phyloP scores from a whole-genome alignment of 2,797 vertebrate species.

The Lindbergichthys nudifrons region DNA sequence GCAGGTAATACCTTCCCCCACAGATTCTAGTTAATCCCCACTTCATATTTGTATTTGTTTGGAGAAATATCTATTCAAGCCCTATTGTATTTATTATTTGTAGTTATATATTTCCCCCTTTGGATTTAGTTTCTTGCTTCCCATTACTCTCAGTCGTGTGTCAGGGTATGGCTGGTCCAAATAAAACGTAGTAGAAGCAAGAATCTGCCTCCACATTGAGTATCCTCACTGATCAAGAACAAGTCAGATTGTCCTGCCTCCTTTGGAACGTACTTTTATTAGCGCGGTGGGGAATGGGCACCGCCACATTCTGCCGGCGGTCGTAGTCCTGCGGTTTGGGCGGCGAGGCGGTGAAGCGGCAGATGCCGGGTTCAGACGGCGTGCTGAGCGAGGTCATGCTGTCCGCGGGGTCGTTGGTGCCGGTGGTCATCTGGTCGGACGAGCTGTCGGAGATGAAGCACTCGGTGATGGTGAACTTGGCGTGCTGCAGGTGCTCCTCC shows the following conservation, averaged over 20 bases:
- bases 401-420: conserved; percentile 97
- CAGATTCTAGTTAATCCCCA: not conserved
- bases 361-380: conserved; percentile 97
- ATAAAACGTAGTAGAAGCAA: not conserved
- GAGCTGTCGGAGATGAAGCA: conserved; percentile 99
- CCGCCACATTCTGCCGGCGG: conserved; percentile 96
- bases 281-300: conserved; percentile 98
- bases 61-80: not conserved
- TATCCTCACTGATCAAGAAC: not conserved
- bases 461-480: conserved; percentile 99
- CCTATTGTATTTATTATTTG: not conserved
- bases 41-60: not conserved
- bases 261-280: conserved; percentile 89
- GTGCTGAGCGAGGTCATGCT: conserved; percentile 99
- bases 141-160: not conserved
- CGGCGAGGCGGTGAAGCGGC: conserved; percentile 96
- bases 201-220: not conserved
- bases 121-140: not conserved
- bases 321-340: conserved; percentile 98
- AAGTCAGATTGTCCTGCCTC: not conserved
- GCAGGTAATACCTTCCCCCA: not conserved
- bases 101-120: not conserved
- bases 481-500: conserved; percentile 98
- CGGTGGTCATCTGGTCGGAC: conserved; percentile 99
- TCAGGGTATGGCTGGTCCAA: not conserved